Evolutionary conservation across 2,113 vertebrate genomes (phyloP).

Genomic region (Sylvilagus bachmani): DNA sequence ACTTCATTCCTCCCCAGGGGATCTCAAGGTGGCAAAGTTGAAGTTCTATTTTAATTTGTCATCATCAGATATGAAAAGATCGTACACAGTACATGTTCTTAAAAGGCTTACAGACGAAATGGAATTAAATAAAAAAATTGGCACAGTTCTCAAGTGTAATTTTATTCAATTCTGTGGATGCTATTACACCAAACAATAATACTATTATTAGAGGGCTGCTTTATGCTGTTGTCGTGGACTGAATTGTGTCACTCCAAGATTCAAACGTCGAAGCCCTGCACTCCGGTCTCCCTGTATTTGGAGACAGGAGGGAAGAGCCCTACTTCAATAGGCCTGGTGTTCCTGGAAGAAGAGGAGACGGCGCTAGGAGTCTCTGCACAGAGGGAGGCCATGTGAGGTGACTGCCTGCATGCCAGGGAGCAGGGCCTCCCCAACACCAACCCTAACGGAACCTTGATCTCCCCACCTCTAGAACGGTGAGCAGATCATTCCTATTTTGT

Average conservation of each 20-base stretch:
- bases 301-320: background rate
- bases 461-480: background rate
- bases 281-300: background rate
- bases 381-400: background rate
- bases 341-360: background rate
- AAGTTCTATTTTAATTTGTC: constrained; percentile 33
- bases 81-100: background rate
- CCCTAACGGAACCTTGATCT: background rate
- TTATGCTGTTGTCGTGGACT: background rate
- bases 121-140: constrained; percentile 26
- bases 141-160: background rate
- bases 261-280: background rate
- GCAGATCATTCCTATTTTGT: background rate
- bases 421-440: background rate
- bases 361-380: background rate
- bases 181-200: background rate
- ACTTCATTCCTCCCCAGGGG: background rate
- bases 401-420: background rate
- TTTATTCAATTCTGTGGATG: constrained; percentile 9
- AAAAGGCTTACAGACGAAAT: background rate
- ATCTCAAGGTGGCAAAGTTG: background rate
- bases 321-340: background rate
- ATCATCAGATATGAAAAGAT: background rate
- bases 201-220: background rate
- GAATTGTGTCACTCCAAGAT: background rate